phyloP scores from a whole-genome alignment of 2,113 vertebrate genomes.

The Istiophorus platypterus region DNA sequence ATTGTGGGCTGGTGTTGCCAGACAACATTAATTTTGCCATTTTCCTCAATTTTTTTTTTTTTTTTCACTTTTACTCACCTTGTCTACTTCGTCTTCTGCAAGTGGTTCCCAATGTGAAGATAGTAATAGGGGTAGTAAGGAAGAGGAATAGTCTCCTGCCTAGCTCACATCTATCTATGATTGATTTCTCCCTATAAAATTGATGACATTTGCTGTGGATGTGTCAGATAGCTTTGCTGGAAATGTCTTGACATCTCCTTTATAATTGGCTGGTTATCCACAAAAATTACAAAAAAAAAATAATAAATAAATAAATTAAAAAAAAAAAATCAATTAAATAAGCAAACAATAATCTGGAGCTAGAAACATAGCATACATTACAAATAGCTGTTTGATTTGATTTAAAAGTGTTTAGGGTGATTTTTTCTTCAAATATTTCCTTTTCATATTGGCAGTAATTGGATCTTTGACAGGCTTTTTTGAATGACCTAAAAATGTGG shows the following conservation, averaged over 20 bases:
- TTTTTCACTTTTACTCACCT: constrained; percentile 34
- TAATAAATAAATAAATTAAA: too few relatives aligned
- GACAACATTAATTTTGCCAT: constrained; percentile 50
- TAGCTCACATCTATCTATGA: background rate
- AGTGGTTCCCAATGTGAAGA: constrained; percentile 10
- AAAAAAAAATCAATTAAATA: too few relatives aligned
- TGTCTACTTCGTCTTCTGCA: constrained; percentile 14
- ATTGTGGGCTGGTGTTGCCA: constrained; percentile 38
- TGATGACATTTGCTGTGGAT: constrained; percentile 36
- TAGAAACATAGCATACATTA: background rate
- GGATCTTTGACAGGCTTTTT: constrained; percentile 33
- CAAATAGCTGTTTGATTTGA: constrained; percentile 1
- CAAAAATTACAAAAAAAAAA: too few relatives aligned
- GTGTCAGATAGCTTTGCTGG: constrained; percentile 24
- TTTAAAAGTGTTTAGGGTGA: background rate
- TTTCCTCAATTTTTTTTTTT: constrained; percentile 40
- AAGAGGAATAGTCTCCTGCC: background rate
- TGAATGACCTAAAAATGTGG: constrained; percentile 31
- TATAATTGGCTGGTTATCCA: constrained; percentile 38
- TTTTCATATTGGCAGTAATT: constrained; percentile 41
- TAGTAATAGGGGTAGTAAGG: constrained; percentile 20
- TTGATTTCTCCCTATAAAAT: background rate
- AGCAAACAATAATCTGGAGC: constrained; percentile 1
- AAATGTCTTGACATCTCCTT: constrained; percentile 46
- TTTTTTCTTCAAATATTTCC: constrained; percentile 13